phyloP scores from a whole-genome alignment of 2,113 vertebrate species.

The Pycnonotus jocosus region DNA sequence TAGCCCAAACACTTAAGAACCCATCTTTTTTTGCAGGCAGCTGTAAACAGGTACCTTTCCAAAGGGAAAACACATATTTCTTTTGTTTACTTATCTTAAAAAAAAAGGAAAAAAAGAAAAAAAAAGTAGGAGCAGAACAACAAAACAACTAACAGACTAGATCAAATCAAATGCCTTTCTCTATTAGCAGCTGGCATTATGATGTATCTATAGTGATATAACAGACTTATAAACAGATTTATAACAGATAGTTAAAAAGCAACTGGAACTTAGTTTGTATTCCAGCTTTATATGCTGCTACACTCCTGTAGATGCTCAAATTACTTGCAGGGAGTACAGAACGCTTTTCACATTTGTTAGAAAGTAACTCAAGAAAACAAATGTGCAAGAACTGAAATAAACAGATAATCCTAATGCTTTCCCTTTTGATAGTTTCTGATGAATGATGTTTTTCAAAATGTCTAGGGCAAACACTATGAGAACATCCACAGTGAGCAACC shows the following conservation, averaged over 20 bases:
- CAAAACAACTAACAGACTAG: not conserved
- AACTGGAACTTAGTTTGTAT: not conserved
- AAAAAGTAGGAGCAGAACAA: not conserved
- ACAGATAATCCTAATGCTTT: not conserved
- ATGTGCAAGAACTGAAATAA: not conserved
- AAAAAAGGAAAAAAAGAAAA: not conserved
- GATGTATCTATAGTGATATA: not conserved
- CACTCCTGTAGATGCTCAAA: not conserved
- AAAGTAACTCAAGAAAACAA: not conserved
- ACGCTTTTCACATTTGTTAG: not conserved
- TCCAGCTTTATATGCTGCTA: not conserved
- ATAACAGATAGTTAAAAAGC: not conserved
- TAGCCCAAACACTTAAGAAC: not conserved
- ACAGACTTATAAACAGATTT: not conserved
- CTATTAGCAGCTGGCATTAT: not conserved
- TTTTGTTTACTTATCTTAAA: not conserved
- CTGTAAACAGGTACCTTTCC: not conserved
- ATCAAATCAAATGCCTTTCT: not conserved
- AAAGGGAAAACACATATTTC: not conserved
- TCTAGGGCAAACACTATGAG: not conserved
- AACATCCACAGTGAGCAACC: not conserved
- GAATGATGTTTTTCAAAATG: not conserved
- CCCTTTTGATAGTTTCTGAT: not conserved
- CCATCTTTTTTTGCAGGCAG: not conserved
- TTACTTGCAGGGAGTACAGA: not conserved